Evolutionary conservation across 1,140 invertebrate species (phyloP).

Genomic region (Sesamia nonagrioides): DNA sequence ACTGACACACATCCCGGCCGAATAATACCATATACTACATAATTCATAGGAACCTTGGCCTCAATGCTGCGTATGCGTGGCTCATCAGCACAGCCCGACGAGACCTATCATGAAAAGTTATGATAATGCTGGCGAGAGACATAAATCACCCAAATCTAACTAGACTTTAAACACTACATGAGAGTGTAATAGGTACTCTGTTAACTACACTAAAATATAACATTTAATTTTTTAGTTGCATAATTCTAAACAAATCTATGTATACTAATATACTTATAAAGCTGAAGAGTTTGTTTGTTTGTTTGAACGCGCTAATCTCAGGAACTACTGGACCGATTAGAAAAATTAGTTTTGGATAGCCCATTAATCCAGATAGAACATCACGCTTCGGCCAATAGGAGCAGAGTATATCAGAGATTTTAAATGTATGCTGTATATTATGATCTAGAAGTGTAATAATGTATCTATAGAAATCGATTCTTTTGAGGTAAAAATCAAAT

Average conservation of each 20-base stretch:
- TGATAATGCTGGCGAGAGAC: slow-evolving; percentile 15
- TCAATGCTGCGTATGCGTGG: slow-evolving; percentile 63
- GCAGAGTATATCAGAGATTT: no score
- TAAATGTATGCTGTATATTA: no score
- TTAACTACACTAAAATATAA: neutral
- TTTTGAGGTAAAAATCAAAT: no score
- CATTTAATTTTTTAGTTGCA: neutral
- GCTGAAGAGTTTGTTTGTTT: no score
- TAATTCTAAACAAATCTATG: slow-evolving; percentile 22
- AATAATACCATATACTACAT: slow-evolving; percentile 86
- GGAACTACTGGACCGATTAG: no score
- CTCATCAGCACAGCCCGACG: slow-evolving; percentile 41
- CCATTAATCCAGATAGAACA: no score
- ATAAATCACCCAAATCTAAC: neutral
- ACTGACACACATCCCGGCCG: slow-evolving; percentile 79
- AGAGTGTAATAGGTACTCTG: neutral
- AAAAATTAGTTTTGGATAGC: no score
- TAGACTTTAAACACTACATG: neutral
- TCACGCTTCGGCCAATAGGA: no score
- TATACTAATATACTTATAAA: no score
- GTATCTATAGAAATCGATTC: no score
- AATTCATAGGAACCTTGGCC: slow-evolving; percentile 86
- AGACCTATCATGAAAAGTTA: slow-evolving; percentile 38
- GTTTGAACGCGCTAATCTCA: no score
- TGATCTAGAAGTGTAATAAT: no score